Evolutionary conservation across 2,888 invertebrate genomes (phyloP).

Genomic region (Pinctada fucata): DNA sequence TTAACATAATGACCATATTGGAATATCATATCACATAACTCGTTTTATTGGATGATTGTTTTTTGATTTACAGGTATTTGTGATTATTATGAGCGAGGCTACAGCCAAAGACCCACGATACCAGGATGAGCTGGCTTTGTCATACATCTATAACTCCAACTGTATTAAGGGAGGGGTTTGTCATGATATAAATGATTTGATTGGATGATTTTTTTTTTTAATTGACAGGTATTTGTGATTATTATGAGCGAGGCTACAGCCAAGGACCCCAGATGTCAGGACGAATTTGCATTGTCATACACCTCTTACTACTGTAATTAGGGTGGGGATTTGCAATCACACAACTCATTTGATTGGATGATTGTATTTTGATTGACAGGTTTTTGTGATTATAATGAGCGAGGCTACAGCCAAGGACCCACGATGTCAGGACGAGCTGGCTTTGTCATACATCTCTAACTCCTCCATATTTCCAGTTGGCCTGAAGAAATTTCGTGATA

Average conservation of each 20-base stretch:
- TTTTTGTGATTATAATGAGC: conserved; percentile 62
- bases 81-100: conserved; percentile 55
- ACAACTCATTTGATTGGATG: too few relatives aligned
- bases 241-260: conserved; percentile 57
- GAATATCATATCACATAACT: too few relatives aligned
- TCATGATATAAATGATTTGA: too few relatives aligned
- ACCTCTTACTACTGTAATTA: conserved; percentile 55
- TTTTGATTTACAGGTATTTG: conserved; percentile 52
- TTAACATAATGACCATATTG: too few relatives aligned
- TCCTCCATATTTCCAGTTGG: conserved; percentile 67
- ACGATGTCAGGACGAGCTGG: conserved; percentile 62
- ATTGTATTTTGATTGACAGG: conserved; percentile 38
- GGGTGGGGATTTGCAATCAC: too few relatives aligned
- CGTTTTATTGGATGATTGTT: too few relatives aligned
- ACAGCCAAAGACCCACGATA: conserved; percentile 54
- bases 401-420: conserved; percentile 52
- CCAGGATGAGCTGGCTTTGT: conserved; percentile 65
- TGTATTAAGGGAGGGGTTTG: too few relatives aligned
- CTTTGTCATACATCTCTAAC: conserved; percentile 69
- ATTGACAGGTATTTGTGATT: conserved; percentile 57
- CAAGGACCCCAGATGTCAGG: conserved; percentile 57
- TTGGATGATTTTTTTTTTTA: too few relatives aligned
- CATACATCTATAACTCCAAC: conserved; percentile 67
- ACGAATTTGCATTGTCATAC: conserved; percentile 68
- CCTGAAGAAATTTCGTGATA: conserved; percentile 48